Conservation (phyloP, 2,113 vertebrate species). For the Brachionichthys hirsutus region DNA sequence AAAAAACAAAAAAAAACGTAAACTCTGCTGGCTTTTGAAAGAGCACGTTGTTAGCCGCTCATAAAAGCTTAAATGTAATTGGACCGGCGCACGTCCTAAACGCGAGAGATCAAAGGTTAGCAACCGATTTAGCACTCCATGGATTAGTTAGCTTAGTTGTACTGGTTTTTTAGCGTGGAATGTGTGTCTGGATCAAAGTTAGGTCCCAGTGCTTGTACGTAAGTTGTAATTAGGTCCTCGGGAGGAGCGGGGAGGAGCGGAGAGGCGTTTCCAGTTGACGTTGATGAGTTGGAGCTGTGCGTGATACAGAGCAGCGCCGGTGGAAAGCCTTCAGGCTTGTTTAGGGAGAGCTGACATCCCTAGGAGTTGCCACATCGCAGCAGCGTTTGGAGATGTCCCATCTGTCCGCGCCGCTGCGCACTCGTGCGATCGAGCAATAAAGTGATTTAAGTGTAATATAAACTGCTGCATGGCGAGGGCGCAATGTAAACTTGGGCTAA, state of each 20-base stretch:
- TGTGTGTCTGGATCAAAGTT: conserved; percentile 53
- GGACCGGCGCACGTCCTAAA: conserved; percentile 44
- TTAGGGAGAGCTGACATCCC: conserved; percentile 68
- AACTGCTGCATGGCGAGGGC: conserved; percentile 41
- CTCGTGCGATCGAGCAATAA: conserved; percentile 41
- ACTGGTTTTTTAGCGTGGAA: conserved; percentile 31
- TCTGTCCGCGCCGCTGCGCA: conserved; percentile 45
- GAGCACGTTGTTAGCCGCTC: conserved; percentile 57
- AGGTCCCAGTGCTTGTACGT: conserved; percentile 17
- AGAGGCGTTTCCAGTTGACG: conserved; percentile 28
- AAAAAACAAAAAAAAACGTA: conserved; percentile 51
- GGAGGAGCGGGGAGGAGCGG: conserved; percentile 7
- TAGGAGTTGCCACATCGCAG: conserved; percentile 45
- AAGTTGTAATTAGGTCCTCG: conserved; percentile 36
- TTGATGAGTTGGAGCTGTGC: conserved; percentile 63
- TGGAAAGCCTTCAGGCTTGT: conserved; percentile 64
- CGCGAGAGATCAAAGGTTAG: conserved; percentile 68
- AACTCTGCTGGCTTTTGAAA: conserved; percentile 58
- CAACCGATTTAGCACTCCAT: conserved; percentile 59
- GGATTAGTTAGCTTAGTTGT: conserved; percentile 57
- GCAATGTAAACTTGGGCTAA: conserved; percentile 36
- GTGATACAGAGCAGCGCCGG: conserved; percentile 61
- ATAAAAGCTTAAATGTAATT: conserved; percentile 61
- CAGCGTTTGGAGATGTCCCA: conserved; percentile 52
- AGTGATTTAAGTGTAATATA: conserved; percentile 50